Conservation (phyloP, 2,797 vertebrate genomes). For the Lophotriccus pileatus region DNA sequence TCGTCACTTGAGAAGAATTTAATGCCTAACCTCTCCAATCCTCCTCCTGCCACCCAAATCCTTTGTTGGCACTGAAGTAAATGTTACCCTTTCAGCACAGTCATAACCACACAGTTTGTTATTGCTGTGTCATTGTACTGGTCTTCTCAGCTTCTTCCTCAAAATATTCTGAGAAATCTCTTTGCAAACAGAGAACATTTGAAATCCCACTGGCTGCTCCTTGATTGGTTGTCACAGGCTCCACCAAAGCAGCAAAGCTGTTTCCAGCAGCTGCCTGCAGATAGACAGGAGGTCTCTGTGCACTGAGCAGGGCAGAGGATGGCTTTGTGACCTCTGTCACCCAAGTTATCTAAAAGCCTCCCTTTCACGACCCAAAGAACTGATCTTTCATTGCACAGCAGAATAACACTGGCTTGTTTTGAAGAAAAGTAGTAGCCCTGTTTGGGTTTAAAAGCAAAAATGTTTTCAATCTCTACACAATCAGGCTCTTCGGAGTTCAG, state of each 20-base stretch:
- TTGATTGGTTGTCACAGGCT: neutral
- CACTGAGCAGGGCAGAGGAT: neutral
- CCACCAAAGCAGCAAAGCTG: neutral
- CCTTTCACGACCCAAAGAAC: neutral
- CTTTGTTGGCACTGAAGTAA: neutral
- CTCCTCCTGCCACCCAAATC: neutral
- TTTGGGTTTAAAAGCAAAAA: constrained; percentile 21
- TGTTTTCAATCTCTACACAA: neutral
- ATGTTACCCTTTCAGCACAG: neutral
- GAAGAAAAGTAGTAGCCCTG: neutral
- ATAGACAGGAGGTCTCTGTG: constrained; percentile 16
- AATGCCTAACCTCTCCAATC: neutral
- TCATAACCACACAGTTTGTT: neutral
- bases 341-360: neutral
- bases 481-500: neutral
- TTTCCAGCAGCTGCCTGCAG: neutral
- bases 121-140: neutral
- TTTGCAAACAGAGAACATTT: neutral
- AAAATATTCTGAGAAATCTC: neutral
- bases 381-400: neutral
- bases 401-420: constrained; percentile 15
- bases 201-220: neutral
- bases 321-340: neutral
- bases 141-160: neutral
- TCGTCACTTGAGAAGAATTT: neutral